These are phyloP conservation scores for Endomychus coccineus DNA, from an alignment of 2,888 invertebrate species.

Conservation along the genomic window DNA sequence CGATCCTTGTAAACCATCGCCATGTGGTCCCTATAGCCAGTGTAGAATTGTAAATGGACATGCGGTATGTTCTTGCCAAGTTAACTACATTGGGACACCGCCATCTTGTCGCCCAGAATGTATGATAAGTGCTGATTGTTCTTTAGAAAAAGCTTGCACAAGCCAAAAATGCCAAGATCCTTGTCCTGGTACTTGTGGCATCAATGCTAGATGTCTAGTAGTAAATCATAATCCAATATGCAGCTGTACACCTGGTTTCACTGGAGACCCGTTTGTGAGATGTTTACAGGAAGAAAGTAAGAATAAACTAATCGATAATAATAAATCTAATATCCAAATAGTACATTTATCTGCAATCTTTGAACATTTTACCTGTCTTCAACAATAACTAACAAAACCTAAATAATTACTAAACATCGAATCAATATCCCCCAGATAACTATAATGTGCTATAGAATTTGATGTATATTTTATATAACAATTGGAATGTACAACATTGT, in stretches of 20 bases:
- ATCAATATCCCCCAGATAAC: no score
- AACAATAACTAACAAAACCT: no score
- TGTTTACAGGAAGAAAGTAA: slow-evolving; percentile 52
- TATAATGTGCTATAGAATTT: no score
- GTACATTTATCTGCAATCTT: no score
- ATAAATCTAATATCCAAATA: no score
- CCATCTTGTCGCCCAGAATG: slow-evolving; percentile 72
- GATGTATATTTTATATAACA: no score
- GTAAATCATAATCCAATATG: slow-evolving; percentile 76
- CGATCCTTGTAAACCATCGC: slow-evolving; percentile 65
- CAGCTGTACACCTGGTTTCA: slow-evolving; percentile 62
- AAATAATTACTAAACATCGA: no score
- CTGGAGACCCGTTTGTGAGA: slow-evolving; percentile 58
- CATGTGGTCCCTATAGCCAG: slow-evolving; percentile 70
- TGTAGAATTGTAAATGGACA: slow-evolving; percentile 65
- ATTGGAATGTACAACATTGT: no score
- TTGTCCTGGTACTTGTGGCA: slow-evolving; percentile 68
- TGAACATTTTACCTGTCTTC: no score
- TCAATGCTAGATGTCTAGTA: slow-evolving; percentile 65
- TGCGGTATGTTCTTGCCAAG: slow-evolving; percentile 72
- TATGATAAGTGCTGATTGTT: slow-evolving; percentile 68
- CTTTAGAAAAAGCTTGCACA: slow-evolving; percentile 65
- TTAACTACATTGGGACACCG: slow-evolving; percentile 67
- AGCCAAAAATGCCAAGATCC: slow-evolving; percentile 68
- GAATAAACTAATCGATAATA: slow-evolving; percentile 24